Evolutionary conservation across 2,888 invertebrate species (phyloP).

Genomic region (Laspeyria flexula): DNA sequence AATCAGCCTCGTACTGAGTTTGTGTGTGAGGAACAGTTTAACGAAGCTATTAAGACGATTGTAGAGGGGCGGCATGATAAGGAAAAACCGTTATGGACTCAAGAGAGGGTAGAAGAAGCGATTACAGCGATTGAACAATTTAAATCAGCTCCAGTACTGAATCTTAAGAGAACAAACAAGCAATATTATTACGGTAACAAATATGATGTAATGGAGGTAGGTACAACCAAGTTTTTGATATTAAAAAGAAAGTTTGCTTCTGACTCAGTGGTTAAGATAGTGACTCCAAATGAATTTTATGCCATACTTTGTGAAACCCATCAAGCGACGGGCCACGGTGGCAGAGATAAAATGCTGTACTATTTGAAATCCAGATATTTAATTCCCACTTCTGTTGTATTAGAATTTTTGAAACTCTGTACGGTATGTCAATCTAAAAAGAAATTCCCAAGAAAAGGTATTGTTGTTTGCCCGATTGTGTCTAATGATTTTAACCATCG

Average conservation of each 20-base stretch:
- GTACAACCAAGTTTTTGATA: constrained; percentile 17
- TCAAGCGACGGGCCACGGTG: constrained; percentile 26
- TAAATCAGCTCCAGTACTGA: too few species aligned
- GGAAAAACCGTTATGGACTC: too few species aligned
- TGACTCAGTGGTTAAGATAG: constrained; percentile 5
- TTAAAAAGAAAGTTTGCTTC: constrained; percentile 11
- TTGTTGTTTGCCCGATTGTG: constrained; percentile 42
- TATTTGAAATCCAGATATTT: constrained; percentile 7
- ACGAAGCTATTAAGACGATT: too few species aligned
- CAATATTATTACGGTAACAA: background rate
- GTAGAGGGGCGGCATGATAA: too few species aligned
- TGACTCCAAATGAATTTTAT: constrained; percentile 1
- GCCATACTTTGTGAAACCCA: constrained; percentile 13
- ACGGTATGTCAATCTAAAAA: constrained; percentile 35
- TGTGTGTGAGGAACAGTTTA: too few species aligned
- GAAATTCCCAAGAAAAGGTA: constrained; percentile 29
- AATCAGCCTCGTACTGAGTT: too few species aligned
- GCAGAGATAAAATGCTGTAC: constrained; percentile 30
- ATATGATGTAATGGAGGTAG: constrained; percentile 11
- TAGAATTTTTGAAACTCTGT: constrained; percentile 14
- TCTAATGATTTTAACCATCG: constrained; percentile 46
- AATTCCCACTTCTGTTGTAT: background rate
- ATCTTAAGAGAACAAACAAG: background rate
- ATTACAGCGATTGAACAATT: too few species aligned
- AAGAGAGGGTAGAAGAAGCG: too few species aligned